Conservation (phyloP, 2,888 invertebrate genomes). For the Leptinotarsa rubiginosa region DNA sequence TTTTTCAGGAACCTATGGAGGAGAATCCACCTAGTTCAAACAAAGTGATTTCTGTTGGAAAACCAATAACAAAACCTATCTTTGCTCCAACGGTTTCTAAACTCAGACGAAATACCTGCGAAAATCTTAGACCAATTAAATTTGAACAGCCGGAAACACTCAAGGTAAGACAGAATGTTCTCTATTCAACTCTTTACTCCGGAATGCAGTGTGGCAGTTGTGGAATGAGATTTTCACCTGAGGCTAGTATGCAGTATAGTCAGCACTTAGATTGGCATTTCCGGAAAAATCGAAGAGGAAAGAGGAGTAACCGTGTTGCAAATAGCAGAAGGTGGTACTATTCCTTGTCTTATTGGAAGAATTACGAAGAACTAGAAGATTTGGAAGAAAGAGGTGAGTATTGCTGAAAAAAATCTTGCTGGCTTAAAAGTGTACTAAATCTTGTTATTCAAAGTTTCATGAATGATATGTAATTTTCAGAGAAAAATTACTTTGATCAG, state of each 20-base stretch:
- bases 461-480: constrained; percentile 65
- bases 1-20: background rate
- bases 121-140: constrained; percentile 72
- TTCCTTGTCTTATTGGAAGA: constrained; percentile 90
- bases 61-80: background rate
- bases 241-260: constrained; percentile 89
- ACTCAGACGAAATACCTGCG: constrained; percentile 53
- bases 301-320: constrained; percentile 83
- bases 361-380: constrained; percentile 94
- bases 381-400: constrained; percentile 83
- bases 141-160: constrained; percentile 79
- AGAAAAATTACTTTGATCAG: constrained; percentile 90
- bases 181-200: constrained; percentile 80
- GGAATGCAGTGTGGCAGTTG: constrained; percentile 98
- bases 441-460: background rate
- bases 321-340: constrained; percentile 86
- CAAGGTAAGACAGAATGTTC: constrained; percentile 77
- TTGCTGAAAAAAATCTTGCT: background rate
- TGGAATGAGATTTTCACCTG: constrained; percentile 92
- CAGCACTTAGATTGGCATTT: constrained; percentile 99
- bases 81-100: constrained; percentile 23
- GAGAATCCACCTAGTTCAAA: background rate
- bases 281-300: constrained; percentile 88
- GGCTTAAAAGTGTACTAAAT: background rate
- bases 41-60: background rate